Percentiles rank a stretch among this genome's conserved stretches.
Conservation (phyloP, 2,888 invertebrate species). For the Ceramica pisi region DNA sequence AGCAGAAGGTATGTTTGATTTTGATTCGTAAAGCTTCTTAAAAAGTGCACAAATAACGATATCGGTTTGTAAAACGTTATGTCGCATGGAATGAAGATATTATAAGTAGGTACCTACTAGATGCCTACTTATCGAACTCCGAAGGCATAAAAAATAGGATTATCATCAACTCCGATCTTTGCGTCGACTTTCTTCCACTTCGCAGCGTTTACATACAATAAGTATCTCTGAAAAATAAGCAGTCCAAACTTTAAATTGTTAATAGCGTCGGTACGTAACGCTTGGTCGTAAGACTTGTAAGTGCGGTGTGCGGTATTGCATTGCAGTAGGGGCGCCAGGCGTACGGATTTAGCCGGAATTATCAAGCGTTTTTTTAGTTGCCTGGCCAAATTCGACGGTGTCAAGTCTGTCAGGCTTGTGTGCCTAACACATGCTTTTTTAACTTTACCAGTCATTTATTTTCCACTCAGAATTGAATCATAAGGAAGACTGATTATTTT, state of each 20-base stretch:
- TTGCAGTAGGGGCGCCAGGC: slow-evolving; percentile 35
- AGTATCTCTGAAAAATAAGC: slow-evolving; percentile 45
- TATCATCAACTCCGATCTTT: slow-evolving; percentile 28
- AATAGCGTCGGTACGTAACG: slow-evolving; percentile 58
- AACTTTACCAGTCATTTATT: not conserved
- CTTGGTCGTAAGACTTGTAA: slow-evolving; percentile 47
- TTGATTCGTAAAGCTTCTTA: not conserved
- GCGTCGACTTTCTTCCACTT: slow-evolving; percentile 39
- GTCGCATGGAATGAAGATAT: slow-evolving; percentile 16
- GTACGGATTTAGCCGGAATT: too few relatives aligned
- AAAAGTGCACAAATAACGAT: slow-evolving; percentile 1
- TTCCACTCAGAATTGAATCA: not conserved
- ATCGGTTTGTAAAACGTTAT: not conserved
- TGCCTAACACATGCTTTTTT: not conserved
- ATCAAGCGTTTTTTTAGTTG: not conserved
- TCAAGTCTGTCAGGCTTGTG: not conserved
- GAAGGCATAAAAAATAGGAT: slow-evolving; percentile 31
- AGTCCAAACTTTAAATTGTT: slow-evolving; percentile 49
- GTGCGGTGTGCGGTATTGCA: slow-evolving; percentile 66
- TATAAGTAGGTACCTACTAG: not conserved
- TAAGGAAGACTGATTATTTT: not conserved
- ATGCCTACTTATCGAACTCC: slow-evolving; percentile 9
- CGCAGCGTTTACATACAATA: slow-evolving; percentile 43
- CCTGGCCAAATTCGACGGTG: not conserved
- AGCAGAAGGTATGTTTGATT: too few relatives aligned